Evolutionary conservation across 2,888 invertebrate genomes (phyloP), one percentile per base, ranked within the genome.

Genomic region (Thelaira solivaga): DNA sequence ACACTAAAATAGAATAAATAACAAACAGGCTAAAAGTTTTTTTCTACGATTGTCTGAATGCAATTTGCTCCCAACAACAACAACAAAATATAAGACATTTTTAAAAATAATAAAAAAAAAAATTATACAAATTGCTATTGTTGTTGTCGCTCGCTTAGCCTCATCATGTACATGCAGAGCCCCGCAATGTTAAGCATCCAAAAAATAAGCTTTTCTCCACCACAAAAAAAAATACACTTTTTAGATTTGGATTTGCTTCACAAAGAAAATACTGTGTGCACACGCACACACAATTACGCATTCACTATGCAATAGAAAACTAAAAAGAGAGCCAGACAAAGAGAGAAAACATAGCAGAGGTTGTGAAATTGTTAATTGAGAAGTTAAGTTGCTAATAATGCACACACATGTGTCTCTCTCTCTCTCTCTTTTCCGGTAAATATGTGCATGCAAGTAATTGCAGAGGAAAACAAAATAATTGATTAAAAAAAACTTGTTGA

Each of bases 171-270:
- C 47, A 57, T 24, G 43, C 22, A n/a, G n/a, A n/a, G n/a, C n/a
- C n/a, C n/a, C n/a, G 18, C n/a, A 71, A 53, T 34, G 36, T 36
- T 10, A 61, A 67, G 61, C 67, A 74, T 61, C 53, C 41, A 53
- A 13, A 8, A 24, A 45, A 45, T 61, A 75, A 75, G 74, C 74
- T 75, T 68, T 67, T 59, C 43, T 11, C 13, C 13, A 29, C 41
- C 20, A 7, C 31, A 29, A 8, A 5, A n/a, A 18, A 16, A 45
- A 11, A 22, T 7, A 41, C 20, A 22, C n/a, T n/a, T n/a, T n/a
- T n/a, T n/a, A n/a, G n/a, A n/a, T n/a, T n/a, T n/a, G n/a, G n/a
- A n/a, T n/a, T n/a, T n/a, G n/a, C n/a, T n/a, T n/a, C n/a, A n/a
- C n/a, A n/a, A 34, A 34, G 2, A 31, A 36, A 3, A n/a, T 13